phyloP scores from a whole-genome alignment of 2,888 invertebrate species.

The Athalia cordata region DNA sequence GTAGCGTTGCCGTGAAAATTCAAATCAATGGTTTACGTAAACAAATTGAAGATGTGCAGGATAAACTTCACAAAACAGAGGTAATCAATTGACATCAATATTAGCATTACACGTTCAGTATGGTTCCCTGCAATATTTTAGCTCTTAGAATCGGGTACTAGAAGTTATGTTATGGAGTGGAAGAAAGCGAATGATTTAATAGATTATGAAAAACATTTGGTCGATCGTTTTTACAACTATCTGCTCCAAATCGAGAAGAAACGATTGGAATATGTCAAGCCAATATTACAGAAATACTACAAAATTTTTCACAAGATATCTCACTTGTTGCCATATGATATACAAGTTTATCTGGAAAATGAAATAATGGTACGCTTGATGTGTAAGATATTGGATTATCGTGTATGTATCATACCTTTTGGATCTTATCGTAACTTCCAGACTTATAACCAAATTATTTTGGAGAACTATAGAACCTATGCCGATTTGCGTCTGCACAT shows the following conservation, averaged over 20 bases:
- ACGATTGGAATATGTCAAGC: constrained; percentile 46
- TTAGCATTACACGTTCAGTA: background rate
- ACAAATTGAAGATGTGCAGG: constrained; percentile 45
- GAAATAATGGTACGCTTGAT: constrained; percentile 52
- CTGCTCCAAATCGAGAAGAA: constrained; percentile 49
- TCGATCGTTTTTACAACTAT: constrained; percentile 48
- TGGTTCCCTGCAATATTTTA: background rate
- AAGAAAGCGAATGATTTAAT: constrained; percentile 45
- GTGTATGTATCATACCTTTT: background rate
- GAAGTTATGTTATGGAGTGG: constrained; percentile 47
- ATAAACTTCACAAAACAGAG: constrained; percentile 41
- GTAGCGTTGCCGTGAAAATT: constrained; percentile 47
- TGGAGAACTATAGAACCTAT: constrained; percentile 53
- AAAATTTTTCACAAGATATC: constrained; percentile 52
- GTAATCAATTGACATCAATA: constrained; percentile 19
- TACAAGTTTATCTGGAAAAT: constrained; percentile 52
- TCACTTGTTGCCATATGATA: constrained; percentile 48
- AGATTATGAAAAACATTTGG: constrained; percentile 45
- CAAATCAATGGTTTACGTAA: constrained; percentile 48
- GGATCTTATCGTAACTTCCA: constrained; percentile 23
- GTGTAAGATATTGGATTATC: background rate
- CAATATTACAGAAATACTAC: constrained; percentile 53
- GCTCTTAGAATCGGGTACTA: constrained; percentile 41
- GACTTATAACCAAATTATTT: constrained; percentile 53
- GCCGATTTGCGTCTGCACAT: constrained; percentile 52